Evolutionary conservation across 1,140 invertebrate species (phyloP), one percentile per base, ranked within the genome.

Genomic region (Oncopeltus fasciatus): DNA sequence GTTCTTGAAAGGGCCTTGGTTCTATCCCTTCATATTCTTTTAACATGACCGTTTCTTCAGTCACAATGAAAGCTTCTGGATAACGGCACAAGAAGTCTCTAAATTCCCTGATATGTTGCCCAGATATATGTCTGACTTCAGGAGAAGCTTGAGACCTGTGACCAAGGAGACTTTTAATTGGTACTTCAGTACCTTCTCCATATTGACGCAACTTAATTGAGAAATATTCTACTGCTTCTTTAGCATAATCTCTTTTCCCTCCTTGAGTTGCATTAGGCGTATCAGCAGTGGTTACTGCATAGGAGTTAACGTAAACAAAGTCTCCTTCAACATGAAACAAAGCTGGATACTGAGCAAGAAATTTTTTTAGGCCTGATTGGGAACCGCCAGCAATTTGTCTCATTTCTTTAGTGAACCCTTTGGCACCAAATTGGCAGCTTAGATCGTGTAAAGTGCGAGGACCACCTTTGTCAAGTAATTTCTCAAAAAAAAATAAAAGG

Each of bases 401-500:
- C 89, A 92, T 92, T 77, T 95, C 91, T 78, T 92, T 93, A 2
- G 91, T 93, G 72, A 95, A 95, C 58, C 91, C 91, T 76, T 93
- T 94, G 63, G 91, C 91, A 69, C 92, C 92, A 75, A 95, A 95
- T 75, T 95, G 92, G 76, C 94, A 97, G 71, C 90, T 93, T 62
- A 97, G 80, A 77, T 97, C 94, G 74, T 97, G 94, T 66, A 97
- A 78, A 49, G 92, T 95, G 71, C 94, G 82, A 61, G 90, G 90
- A 73, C 91, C 90, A 64, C 88, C 87, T 77, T 94, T 95, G 73
- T 95, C 92, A 79, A 96, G 81, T 60, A 97, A 78, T 71, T 91
- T 85, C 76, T 97, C 94, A 69, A 96, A 85, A 75, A 96, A 96
- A 76, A 97, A 97, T 68, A 97, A 80, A 64, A 97, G 78, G 62